A percentile compares a stretch with the other conserved stretches of the same genome.
phyloP scores from a whole-genome alignment of 2,888 invertebrate species.

The Perizoma affinitatum region DNA sequence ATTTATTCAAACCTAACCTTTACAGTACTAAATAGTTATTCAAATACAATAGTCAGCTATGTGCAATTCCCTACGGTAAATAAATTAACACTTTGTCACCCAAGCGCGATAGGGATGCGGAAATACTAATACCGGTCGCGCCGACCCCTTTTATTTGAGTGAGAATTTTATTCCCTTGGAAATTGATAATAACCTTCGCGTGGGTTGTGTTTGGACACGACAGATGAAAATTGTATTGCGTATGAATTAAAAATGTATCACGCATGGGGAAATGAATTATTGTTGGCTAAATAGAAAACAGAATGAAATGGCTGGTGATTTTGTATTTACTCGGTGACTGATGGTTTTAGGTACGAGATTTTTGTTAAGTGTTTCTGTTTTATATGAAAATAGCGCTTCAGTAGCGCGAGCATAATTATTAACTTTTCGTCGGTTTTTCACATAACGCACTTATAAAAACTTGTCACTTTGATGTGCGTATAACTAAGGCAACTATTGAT shows the following conservation, averaged over 20 bases:
- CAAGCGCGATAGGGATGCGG: slow-evolving; percentile 2
- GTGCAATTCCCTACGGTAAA: slow-evolving; percentile 9
- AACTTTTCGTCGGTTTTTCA: no score
- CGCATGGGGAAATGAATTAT: slow-evolving; percentile 3
- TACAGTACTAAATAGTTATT: slow-evolving; percentile 36
- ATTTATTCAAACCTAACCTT: no score
- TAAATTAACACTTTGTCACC: slow-evolving; percentile 8
- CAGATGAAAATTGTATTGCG: slow-evolving; percentile 14
- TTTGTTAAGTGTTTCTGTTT: no score
- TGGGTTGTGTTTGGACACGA: slow-evolving; percentile 8
- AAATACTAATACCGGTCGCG: slow-evolving; percentile 18
- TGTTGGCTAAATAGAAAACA: slow-evolving; percentile 11
- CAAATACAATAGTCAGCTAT: not conserved
- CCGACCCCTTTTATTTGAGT: slow-evolving; percentile 23
- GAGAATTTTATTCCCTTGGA: slow-evolving; percentile 15
- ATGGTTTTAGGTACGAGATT: no score
- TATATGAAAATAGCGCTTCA: no score
- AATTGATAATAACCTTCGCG: slow-evolving; percentile 17
- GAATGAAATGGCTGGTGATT: slow-evolving; percentile 1
- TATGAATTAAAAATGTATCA: slow-evolving; percentile 19
- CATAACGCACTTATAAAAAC: no score
- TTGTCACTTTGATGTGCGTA: no score
- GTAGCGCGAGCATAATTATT: no score
- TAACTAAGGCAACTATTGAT: no score
- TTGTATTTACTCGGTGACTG: slow-evolving; percentile 10